A percentile compares a stretch with the other conserved stretches of the same genome.
phyloP scores from a whole-genome alignment of 2,113 vertebrate genomes.

The Vicugna pacos region DNA sequence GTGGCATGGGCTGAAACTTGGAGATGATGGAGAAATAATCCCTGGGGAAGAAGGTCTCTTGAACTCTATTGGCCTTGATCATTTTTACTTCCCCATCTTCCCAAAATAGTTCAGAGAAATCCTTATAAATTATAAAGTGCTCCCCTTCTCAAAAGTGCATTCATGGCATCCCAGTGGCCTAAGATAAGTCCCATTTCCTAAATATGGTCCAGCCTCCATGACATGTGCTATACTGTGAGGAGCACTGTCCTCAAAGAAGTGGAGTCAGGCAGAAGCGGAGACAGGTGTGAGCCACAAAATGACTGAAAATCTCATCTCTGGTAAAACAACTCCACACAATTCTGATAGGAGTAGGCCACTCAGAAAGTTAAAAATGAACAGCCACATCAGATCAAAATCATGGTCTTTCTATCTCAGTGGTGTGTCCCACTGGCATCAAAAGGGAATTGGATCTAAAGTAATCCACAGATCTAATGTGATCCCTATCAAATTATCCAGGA shows the following conservation, averaged over 20 bases:
- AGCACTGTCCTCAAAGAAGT: background rate
- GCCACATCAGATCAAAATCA: background rate
- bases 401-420: background rate
- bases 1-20: background rate
- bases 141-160: background rate
- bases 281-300: background rate
- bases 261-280: background rate
- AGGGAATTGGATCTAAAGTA: background rate
- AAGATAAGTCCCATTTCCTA: background rate
- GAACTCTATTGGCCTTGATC: background rate
- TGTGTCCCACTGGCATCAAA: background rate
- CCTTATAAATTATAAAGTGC: background rate
- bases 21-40: background rate
- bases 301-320: background rate
- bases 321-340: background rate
- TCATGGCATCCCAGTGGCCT: background rate
- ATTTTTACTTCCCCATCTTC: background rate
- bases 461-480: no score
- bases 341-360: background rate
- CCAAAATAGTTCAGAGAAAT: background rate
- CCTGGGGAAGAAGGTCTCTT: background rate
- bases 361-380: background rate
- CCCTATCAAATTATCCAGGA: no score
- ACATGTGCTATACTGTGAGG: background rate
- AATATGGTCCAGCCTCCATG: background rate